A percentile compares a stretch with the other conserved stretches of the same genome.
Evolutionary conservation across 2,797 vertebrate species (phyloP).

Genomic region (Threskiornis aethiopicus): DNA sequence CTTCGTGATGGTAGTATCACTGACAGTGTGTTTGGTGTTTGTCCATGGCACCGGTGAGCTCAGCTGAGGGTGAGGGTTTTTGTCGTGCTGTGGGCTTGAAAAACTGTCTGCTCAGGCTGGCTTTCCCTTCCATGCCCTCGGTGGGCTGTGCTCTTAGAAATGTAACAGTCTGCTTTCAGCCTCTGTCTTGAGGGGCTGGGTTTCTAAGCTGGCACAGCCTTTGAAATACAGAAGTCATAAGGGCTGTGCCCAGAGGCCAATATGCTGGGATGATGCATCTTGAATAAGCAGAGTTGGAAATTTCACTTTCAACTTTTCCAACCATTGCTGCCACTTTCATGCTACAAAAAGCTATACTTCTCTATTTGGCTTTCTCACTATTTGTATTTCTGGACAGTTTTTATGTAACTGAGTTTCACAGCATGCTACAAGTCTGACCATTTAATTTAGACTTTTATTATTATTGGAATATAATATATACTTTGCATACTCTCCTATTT

Average conservation of each 20-base stretch:
- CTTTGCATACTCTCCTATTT: neutral
- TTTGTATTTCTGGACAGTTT: conserved; percentile 23
- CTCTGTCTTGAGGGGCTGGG: neutral
- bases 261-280: neutral
- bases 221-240: neutral
- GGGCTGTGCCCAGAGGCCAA: neutral
- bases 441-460: neutral
- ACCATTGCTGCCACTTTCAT: neutral
- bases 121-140: neutral
- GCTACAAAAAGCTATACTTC: neutral
- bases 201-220: neutral
- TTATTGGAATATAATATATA: neutral
- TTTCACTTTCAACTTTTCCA: conserved; percentile 28
- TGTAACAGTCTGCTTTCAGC: neutral
- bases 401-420: neutral
- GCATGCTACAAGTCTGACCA: neutral
- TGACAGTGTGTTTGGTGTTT: neutral
- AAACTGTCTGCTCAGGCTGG: neutral
- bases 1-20: too few relatives aligned
- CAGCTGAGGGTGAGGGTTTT: neutral
- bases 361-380: neutral
- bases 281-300: neutral
- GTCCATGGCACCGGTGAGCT: neutral
- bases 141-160: neutral
- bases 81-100: neutral